Base-by-base conservation (phyloP, 2,797 vertebrate genomes). In the Lagorchestes hirsutus region DNA sequence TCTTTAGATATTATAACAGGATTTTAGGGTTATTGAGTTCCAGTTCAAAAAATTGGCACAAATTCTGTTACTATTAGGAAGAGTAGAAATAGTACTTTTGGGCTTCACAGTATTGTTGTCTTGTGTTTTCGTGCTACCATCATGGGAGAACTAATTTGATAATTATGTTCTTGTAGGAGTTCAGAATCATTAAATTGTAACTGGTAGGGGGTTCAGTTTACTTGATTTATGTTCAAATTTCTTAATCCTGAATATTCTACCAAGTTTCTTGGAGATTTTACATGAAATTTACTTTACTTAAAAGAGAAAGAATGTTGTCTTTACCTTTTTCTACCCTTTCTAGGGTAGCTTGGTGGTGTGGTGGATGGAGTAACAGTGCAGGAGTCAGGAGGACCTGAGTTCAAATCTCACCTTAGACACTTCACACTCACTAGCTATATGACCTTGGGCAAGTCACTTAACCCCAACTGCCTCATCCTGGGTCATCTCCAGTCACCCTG, bases 61-160 rank as follows among this genome's bases (percentile, higher is more conserved):
- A 96, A 27, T 5, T 18, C 16, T 91, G 5, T 92, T 82, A 67
- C 82, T 28, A 91, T 96, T 74, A 94, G 52, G 95, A 93, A 40
- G 93, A 92, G 92, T 52, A 94, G 96, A 97, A 96, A 94, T 91
- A 93, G 54, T 96, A 13, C 90, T 54, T 27, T 93, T 0, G 22
- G 55, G 87, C 50, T 91, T 93, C 40, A 93, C 91, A 92, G 22
- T 90, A 87, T 52, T 96, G 55, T 29, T 94, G 0, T 91, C 93
- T 95, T 96, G 34, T 95, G 54, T 11, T 90, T 93, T 96, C 92
- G 59, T 96, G 40, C n/a, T 31, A 90, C 2, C 2, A 31, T 95
- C 93, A 82, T 96, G 87, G 57, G 95, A 62, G 92, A 93, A 16
- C 59, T 67, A 5, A 90, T 93, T 31, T 95, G 50, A 52, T 92